Evolutionary conservation across 92 coral and sea anemone species (phyloP), one percentile per base, ranked within the genome.

Genomic region (Zoanthus sociatus): DNA sequence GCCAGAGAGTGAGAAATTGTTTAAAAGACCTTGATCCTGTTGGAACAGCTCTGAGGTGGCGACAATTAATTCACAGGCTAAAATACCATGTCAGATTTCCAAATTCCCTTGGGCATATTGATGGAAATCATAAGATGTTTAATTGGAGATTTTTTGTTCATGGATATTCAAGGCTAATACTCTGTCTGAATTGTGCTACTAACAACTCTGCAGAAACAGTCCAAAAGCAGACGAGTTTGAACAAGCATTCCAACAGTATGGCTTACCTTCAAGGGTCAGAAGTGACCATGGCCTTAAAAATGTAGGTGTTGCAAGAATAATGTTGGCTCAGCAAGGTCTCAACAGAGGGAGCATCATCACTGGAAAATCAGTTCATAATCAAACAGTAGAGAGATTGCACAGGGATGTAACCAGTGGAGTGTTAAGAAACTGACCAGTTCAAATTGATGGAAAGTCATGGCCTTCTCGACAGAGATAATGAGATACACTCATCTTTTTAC

Each of bases 101-200:
- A 1, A 69, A 69, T 69, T 69, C 74, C 74, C 74, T 69, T 47
- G 31, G 17, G 46, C 74, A 69, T 30, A 69, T 69, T 69, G 74
- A 31, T 33, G 47, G 46, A 26, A 46, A 69, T 17, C 74, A 69
- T 69, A 69, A 26, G 74, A 63, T 63, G 30, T 18, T 63, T 63
- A 17, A 63, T 63, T 63, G 69, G 69, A 63, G 69, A 61, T 63
- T 69, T 69, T 46, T 31, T 69, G 18, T 69, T 69, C 74, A 69
- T 26, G 73, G 73, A 69, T 26, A 69, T 69, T 69, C 73, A 69
- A 69, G 73, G 45, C 73, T 69, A 69, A 69, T 69, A 69, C 73
- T 69, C 73, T 69, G 0, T 26, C 73, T 69, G 73, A 7, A 69
- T 69, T 69, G 73, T 69, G 73, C 73, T 69, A 69, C 73, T 69